Conservation (phyloP, 2,113 vertebrate genomes). For the Apteryx mantelli region DNA sequence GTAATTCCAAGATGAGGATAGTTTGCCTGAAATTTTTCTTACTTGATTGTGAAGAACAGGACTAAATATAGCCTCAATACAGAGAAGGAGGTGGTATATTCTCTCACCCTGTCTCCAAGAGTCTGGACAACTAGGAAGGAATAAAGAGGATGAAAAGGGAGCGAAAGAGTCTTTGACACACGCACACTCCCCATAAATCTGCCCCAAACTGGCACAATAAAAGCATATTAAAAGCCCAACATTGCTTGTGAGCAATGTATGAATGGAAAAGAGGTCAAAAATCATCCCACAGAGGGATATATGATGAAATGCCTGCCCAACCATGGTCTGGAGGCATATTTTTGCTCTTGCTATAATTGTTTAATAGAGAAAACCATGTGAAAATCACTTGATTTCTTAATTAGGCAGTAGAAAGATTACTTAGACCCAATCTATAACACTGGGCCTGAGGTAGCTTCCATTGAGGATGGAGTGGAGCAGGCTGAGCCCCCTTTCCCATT, state of each 20-base stretch:
- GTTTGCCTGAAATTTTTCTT: neutral
- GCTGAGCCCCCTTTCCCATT: neutral
- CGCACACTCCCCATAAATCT: neutral
- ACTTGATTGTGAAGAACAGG: neutral
- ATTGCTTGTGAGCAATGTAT: neutral
- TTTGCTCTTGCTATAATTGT: neutral
- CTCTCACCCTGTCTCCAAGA: neutral
- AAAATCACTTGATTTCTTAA: neutral
- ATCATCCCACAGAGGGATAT: neutral
- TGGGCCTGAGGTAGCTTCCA: neutral
- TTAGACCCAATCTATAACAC: neutral
- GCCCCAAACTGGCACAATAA: neutral
- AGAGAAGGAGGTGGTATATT: neutral
- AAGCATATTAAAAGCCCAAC: neutral
- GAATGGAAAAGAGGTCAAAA: conserved; percentile 1
- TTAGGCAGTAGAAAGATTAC: neutral
- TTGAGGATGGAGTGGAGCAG: neutral
- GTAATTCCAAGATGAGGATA: neutral
- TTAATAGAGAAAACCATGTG: neutral
- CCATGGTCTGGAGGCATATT: neutral
- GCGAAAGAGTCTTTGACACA: neutral
- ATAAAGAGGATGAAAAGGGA: neutral
- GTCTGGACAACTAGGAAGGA: neutral
- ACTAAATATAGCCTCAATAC: neutral
- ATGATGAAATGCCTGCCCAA: neutral